Conservation (phyloP, 1,140 invertebrate genomes). For the Elysia chlorotica region DNA sequence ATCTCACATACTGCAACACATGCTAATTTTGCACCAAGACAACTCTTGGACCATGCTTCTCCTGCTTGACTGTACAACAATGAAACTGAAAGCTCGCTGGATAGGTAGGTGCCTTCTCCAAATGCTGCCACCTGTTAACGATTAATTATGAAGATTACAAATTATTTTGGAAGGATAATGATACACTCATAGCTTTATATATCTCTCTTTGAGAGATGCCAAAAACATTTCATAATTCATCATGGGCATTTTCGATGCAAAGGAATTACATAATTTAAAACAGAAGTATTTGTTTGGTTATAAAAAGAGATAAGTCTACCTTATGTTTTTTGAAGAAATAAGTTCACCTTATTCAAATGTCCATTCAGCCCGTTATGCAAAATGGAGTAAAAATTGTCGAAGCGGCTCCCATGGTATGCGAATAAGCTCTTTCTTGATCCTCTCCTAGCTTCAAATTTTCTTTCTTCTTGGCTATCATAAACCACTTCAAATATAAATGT, state of each 20-base stretch:
- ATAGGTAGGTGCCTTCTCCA: constrained; percentile 78
- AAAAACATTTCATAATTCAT: background rate
- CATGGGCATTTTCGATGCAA: background rate
- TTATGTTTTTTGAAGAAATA: constrained; percentile 65
- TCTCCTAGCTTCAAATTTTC: constrained; percentile 49
- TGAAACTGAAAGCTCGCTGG: constrained; percentile 73
- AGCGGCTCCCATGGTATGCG: constrained; percentile 78
- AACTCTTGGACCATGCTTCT: constrained; percentile 75
- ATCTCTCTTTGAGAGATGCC: background rate
- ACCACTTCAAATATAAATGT: constrained; percentile 59
- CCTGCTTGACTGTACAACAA: constrained; percentile 74
- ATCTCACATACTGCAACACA: constrained; percentile 81
- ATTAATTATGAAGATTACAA: constrained; percentile 11
- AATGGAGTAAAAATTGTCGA: constrained; percentile 84
- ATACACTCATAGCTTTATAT: background rate
- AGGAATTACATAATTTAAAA: background rate
- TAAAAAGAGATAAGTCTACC: constrained; percentile 60
- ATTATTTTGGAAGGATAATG: background rate
- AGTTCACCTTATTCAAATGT: constrained; percentile 74
- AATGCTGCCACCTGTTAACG: constrained; percentile 70
- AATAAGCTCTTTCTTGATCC: constrained; percentile 68
- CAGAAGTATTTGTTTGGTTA: background rate
- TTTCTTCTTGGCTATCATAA: constrained; percentile 38
- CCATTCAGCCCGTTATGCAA: constrained; percentile 78
- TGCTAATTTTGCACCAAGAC: constrained; percentile 73